Evolutionary conservation across 2,888 invertebrate genomes (phyloP), one percentile per base, ranked within the genome.

Genomic region (Oegoconia quadripuncta): DNA sequence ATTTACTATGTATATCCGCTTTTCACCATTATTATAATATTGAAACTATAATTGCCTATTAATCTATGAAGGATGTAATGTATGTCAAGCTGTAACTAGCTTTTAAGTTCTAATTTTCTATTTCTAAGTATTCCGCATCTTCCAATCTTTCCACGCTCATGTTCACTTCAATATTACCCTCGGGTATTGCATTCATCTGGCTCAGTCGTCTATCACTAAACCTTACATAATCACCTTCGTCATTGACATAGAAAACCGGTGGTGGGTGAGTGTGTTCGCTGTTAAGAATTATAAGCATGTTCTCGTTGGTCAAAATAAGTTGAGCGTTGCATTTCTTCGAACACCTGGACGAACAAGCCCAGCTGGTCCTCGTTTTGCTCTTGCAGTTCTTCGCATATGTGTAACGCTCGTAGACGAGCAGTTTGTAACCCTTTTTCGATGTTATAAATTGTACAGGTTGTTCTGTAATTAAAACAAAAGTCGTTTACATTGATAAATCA

Each of bases 281-380:
- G 20, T 68, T 65, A 0, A 75, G 25, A 1, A 82, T 59, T 0
- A 45, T 39, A 6, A 84, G 59, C 9, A 64, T 60, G 3, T 75
- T 76, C 2, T 44, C 33, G 3, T 69, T 59, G 3, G 62, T 63
- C 2, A 82, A 36, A 0, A 62, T 48, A 0, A 84, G 68, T 45
- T 74, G 71, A 1, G 84, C 83, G 12, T 48, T 60, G 45, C 84
- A 84, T 37, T 68, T 70, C 40, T 63, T 77, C 0, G 81, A 82
- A 34, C 76, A 75, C 2, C 82, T 60, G 0, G 82, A 83, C 0
- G 84, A 81, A 42, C 84, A 86, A 0, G 74, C 41, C 82, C 82
- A 83, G 2, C 65, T 66, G 0, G 67, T 56, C 8, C 55, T 54
- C 14, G 50, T 59, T 41, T 62, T 81, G 38, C 74, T 78, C 7